phyloP scores from a whole-genome alignment of 2,797 vertebrate species.

The Anabas testudineus region DNA sequence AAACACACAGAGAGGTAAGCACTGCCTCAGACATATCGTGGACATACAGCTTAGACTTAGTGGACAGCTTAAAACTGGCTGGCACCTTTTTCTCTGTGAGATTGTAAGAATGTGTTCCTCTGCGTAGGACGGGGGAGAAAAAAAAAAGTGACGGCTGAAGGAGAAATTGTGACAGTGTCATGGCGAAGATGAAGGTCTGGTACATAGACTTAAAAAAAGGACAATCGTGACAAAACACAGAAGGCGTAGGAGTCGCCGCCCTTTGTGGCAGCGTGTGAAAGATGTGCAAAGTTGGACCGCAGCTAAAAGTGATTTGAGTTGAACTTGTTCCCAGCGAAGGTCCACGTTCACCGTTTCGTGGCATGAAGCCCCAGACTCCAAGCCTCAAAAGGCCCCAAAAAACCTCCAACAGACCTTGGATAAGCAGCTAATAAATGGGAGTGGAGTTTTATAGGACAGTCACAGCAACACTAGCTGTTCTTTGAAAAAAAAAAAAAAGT shows the following conservation, averaged over 20 bases:
- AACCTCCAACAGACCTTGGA: conserved; percentile 66
- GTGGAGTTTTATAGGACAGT: conserved; percentile 56
- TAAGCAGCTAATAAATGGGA: conserved; percentile 54
- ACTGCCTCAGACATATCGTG: conserved; percentile 60
- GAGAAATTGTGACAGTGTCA: conserved; percentile 47
- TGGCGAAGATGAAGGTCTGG: conserved; percentile 26
- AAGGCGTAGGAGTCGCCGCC: conserved; percentile 4
- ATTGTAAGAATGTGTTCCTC: conserved; percentile 39
- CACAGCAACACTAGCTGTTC: conserved; percentile 19
- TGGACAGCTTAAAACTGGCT: conserved; percentile 61
- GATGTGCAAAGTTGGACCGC: conserved; percentile 15
- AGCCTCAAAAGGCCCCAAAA: conserved; percentile 31
- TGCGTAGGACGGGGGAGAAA: conserved; percentile 11
- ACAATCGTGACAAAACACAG: conserved; percentile 18
- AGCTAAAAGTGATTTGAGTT: conserved; percentile 15
- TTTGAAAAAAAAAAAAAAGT: conserved; percentile 37
- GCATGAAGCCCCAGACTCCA: conserved; percentile 11
- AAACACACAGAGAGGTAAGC: conserved; percentile 59
- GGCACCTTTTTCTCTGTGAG: conserved; percentile 18
- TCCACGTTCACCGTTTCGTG: conserved; percentile 10
- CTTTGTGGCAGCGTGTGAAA: conserved; percentile 31
- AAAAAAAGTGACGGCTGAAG: conserved; percentile 37
- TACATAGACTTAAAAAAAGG: conserved; percentile 14
- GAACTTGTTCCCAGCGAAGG: background rate
- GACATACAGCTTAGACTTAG: conserved; percentile 72